These are phyloP conservation scores for Zapornia atra DNA, from an alignment of 2,113 vertebrate genomes.

Conservation along the genomic window DNA sequence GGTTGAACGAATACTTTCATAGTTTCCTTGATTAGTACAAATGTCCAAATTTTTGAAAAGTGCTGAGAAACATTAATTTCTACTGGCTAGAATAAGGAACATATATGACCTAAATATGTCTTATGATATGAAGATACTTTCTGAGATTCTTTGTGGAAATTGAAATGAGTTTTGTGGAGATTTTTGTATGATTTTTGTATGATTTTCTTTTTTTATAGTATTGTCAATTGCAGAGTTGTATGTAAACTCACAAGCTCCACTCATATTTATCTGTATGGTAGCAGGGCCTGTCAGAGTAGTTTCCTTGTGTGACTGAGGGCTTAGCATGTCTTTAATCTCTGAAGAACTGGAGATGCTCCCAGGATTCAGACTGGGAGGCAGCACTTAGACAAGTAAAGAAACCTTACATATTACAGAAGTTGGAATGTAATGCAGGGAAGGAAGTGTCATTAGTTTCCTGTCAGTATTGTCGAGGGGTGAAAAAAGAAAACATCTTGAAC, in stretches of 20 bases:
- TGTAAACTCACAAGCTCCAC: background rate
- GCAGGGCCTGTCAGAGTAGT: background rate
- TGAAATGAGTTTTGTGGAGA: background rate
- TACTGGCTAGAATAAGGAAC: background rate
- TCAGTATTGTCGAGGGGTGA: background rate
- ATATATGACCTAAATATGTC: background rate
- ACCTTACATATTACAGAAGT: background rate
- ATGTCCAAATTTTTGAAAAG: background rate
- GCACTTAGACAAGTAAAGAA: background rate
- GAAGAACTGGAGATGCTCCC: background rate
- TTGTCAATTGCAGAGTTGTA: background rate
- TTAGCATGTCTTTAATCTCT: background rate
- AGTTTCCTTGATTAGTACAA: background rate
- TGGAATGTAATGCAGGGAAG: background rate
- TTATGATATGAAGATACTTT: background rate
- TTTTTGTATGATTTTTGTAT: background rate
- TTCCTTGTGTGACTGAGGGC: background rate
- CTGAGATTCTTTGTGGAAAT: background rate
- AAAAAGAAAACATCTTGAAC: background rate
- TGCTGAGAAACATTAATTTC: background rate
- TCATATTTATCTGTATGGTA: background rate
- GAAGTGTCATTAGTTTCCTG: background rate
- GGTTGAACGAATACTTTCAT: background rate
- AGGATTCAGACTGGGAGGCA: background rate
- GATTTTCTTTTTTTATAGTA: background rate